Conservation (phyloP, 2,888 invertebrate species). For the Netelia virgata region DNA sequence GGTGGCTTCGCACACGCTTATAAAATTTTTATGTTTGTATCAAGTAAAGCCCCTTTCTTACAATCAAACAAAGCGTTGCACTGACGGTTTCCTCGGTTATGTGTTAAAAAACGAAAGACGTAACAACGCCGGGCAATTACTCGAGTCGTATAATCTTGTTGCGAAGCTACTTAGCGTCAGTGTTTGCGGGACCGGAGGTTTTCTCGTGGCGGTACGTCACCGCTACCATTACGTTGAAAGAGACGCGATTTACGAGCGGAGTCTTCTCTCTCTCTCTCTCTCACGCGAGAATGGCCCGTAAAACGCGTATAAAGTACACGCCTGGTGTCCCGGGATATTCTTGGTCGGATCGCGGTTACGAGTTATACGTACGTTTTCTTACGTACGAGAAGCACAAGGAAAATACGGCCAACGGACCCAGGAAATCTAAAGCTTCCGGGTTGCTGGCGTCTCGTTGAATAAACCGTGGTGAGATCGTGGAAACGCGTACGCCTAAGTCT, state of each 20-base stretch:
- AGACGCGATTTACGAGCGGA: conserved; percentile 74
- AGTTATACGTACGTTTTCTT: neutral
- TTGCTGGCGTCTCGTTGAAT: conserved; percentile 4
- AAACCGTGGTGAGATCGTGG: neutral
- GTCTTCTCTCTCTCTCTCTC: conserved; percentile 38
- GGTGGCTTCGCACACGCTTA: too few relatives aligned
- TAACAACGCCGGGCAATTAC: conserved; percentile 71
- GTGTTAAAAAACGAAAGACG: conserved; percentile 58
- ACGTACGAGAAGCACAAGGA: neutral
- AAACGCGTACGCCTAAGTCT: conserved; percentile 5
- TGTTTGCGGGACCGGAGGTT: conserved; percentile 69
- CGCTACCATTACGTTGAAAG: conserved; percentile 68
- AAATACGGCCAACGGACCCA: conserved; percentile 33
- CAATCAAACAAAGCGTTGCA: neutral
- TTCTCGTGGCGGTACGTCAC: conserved; percentile 57
- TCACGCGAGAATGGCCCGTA: conserved; percentile 51
- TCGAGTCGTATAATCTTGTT: conserved; percentile 71
- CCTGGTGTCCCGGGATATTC: conserved; percentile 9
- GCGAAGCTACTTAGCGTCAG: conserved; percentile 75
- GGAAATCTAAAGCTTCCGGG: conserved; percentile 64
- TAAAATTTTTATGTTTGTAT: too few relatives aligned
- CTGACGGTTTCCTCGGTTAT: conserved; percentile 4
- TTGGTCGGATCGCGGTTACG: conserved; percentile 18
- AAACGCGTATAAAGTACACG: conserved; percentile 46
- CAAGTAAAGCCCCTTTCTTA: too few relatives aligned